Evolutionary conservation across 2,888 invertebrate genomes (phyloP), one percentile per base, ranked within the genome.

Genomic region (Melinaea marsaeus): DNA sequence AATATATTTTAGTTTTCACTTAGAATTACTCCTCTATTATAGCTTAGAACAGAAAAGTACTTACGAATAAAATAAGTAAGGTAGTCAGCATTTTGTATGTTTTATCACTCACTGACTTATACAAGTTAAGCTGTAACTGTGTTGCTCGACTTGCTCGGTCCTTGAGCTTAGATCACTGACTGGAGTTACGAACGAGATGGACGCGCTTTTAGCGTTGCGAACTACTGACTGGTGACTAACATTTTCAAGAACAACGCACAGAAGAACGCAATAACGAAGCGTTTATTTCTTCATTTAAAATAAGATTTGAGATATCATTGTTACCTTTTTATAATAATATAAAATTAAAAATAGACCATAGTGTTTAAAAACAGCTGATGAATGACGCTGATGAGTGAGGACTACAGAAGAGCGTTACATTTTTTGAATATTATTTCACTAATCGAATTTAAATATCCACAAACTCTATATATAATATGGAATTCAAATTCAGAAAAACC

Each of bases 41-140:
- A 48, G 35, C 13, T 13, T 42, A 33, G 6, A 45, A 4, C 9
- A 42, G 51, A 59, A 11, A 32, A 11, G 34, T 32, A 59, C 59
- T 59, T 42, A 59, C 59, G 13, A 59, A 32, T 13, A 59, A 54
- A 32, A 54, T 42, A 42, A 59, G 42, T 37, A 32, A 11, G 37
- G 32, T 54, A 32, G 37, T 13, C 5, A 54, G 11, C 59, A 59
- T 59, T 6, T 59, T 42, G 22, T 9, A 3, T 13, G 13, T 32
- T 54, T 59, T 48, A 11, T 42, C 13, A 37, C 22, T 59, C 42
- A 59, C 42, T 54, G 9, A 60, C 22, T 42, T n/a, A 3, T 22
- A 7, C 51, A 51, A 48, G n/a, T 37, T 13, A 54, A 33, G 32
- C 45, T 55, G 11, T 32, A 55, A 22, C 4, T 60, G 32, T 55